phyloP scores from a whole-genome alignment of 1,140 invertebrate genomes.

The Arctopsyche grandis region DNA sequence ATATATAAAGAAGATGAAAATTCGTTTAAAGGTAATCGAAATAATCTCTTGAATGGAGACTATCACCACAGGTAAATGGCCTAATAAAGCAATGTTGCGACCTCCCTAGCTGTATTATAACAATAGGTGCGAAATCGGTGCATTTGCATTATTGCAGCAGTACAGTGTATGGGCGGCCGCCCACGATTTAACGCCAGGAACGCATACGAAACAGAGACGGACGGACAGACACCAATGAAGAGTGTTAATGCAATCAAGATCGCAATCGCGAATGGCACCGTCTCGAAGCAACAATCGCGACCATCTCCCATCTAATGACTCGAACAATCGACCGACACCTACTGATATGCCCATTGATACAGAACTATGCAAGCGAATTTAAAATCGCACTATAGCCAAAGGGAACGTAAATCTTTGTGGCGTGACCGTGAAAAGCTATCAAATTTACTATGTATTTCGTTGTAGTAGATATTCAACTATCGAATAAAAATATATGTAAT shows the following conservation, averaged over 20 bases:
- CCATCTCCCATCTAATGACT: constrained; percentile 10
- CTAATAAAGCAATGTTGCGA: not conserved
- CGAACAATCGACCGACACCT: not conserved
- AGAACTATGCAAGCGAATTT: too few species aligned
- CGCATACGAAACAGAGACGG: not conserved
- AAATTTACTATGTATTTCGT: too few species aligned
- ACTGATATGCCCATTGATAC: too few species aligned
- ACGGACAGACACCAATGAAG: not conserved
- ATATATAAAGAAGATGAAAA: too few species aligned
- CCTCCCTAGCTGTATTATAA: not conserved
- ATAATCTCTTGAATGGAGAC: too few species aligned
- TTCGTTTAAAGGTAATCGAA: too few species aligned
- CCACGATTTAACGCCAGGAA: not conserved
- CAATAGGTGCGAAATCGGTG: constrained; percentile 7
- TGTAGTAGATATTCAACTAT: too few species aligned
- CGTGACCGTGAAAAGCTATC: too few species aligned
- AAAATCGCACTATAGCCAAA: too few species aligned
- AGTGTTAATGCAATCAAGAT: constrained; percentile 22
- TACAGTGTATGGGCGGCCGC: constrained; percentile 3
- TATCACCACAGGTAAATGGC: not conserved
- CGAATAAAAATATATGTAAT: too few species aligned
- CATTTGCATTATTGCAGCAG: constrained; percentile 20
- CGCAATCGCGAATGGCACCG: not conserved
- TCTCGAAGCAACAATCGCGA: not conserved
- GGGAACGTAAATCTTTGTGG: too few species aligned